Conservation (phyloP, 2,797 vertebrate genomes). For the Sitta carolinensis region DNA sequence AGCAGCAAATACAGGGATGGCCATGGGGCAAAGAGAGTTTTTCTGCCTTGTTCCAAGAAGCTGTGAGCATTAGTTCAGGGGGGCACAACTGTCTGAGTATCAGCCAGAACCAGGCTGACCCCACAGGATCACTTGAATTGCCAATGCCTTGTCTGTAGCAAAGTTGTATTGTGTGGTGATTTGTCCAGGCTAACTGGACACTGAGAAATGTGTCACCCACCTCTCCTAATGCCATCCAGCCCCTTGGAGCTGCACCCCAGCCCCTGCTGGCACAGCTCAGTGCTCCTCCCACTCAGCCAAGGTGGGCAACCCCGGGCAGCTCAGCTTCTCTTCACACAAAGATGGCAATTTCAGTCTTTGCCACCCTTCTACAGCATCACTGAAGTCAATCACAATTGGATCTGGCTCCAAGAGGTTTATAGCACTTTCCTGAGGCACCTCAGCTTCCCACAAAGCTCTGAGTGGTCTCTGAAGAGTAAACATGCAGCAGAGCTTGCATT, state of each 20-base stretch:
- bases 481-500: neutral
- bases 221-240: neutral
- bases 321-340: neutral
- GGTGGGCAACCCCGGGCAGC: neutral
- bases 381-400: neutral
- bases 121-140: neutral
- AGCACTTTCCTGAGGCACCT: neutral
- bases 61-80: neutral
- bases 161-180: neutral
- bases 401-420: neutral
- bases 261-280: neutral
- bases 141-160: neutral
- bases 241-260: neutral
- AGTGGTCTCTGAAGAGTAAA: neutral
- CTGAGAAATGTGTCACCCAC: neutral
- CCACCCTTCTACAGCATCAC: neutral
- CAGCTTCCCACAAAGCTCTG: neutral
- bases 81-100: neutral
- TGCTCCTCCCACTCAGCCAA: neutral
- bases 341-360: neutral
- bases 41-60: neutral
- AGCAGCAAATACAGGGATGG: neutral
- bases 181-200: neutral
- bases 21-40: neutral
- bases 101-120: neutral